These are phyloP conservation scores for Cynopterus brachyotis DNA, from an alignment of 2,113 vertebrate species.

Conservation along the genomic window DNA sequence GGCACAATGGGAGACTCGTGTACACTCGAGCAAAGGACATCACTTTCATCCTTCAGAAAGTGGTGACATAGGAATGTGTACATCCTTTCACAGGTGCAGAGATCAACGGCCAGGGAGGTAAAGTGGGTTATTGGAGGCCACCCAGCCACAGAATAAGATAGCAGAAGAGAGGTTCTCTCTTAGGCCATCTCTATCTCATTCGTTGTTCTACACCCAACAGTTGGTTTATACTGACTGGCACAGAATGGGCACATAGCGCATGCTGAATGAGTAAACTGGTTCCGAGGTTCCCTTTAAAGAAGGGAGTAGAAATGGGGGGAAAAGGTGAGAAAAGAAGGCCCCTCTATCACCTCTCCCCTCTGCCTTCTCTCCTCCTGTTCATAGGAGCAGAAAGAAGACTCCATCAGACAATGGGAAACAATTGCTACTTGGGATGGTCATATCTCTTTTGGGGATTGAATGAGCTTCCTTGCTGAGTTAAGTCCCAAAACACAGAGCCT, in stretches of 20 bases:
- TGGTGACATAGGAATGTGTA: background rate
- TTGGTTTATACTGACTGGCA: background rate
- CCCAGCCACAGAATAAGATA: background rate
- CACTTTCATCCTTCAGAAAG: background rate
- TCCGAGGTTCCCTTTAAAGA: background rate
- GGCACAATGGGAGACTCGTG: background rate
- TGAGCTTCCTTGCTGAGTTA: background rate
- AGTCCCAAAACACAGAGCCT: background rate
- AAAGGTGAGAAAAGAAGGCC: background rate
- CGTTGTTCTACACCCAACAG: background rate
- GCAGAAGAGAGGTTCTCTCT: background rate
- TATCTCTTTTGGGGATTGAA: background rate
- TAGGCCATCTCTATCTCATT: background rate
- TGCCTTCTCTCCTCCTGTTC: background rate
- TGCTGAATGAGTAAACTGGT: background rate
- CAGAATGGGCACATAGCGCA: background rate
- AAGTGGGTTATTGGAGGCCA: background rate
- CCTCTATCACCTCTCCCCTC: background rate
- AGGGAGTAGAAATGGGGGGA: background rate
- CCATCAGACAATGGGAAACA: background rate
- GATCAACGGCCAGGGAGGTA: background rate
- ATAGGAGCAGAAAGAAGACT: background rate
- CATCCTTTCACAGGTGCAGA: background rate
- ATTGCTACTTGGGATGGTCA: background rate
- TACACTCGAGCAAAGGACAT: background rate